Conservation (phyloP, 2,113 vertebrate genomes). For the Pollachius pollachius region DNA sequence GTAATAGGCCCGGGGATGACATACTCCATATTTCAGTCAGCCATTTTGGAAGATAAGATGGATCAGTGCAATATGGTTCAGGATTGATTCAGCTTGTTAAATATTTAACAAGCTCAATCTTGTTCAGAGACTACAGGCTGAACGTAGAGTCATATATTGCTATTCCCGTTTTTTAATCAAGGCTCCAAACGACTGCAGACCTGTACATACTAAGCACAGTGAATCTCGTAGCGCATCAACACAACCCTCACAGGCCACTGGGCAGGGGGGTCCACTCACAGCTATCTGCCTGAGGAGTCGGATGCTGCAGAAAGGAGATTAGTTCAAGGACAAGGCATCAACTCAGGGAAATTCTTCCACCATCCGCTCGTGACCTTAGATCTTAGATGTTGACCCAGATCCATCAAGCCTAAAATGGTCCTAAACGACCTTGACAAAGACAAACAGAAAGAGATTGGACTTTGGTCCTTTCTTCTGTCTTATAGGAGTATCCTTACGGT, state of each 20-base stretch:
- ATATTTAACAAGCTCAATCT: too few relatives aligned
- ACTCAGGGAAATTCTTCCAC: constrained; percentile 52
- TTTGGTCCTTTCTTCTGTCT: background rate
- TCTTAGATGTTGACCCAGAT: background rate
- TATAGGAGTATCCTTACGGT: too few relatives aligned
- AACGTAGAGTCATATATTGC: background rate
- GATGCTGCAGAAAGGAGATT: constrained; percentile 72
- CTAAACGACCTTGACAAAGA: background rate
- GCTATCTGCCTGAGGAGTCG: constrained; percentile 55
- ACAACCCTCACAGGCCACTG: constrained; percentile 45
- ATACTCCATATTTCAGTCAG: background rate
- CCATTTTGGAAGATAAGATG: background rate
- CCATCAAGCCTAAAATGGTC: background rate
- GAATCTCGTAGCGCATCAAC: constrained; percentile 33
- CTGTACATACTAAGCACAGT: constrained; percentile 6
- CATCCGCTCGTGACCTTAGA: constrained; percentile 14
- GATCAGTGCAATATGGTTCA: constrained; percentile 23
- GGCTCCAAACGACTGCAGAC: constrained; percentile 13
- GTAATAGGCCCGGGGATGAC: too few relatives aligned
- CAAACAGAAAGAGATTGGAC: background rate
- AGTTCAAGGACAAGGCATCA: constrained; percentile 72
- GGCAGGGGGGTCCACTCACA: constrained; percentile 56
- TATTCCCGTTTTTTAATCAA: background rate
- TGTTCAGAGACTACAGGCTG: background rate
- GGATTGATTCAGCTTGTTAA: too few relatives aligned